phyloP scores from a whole-genome alignment of 2,888 invertebrate species.

The Ormyrus labotus region DNA sequence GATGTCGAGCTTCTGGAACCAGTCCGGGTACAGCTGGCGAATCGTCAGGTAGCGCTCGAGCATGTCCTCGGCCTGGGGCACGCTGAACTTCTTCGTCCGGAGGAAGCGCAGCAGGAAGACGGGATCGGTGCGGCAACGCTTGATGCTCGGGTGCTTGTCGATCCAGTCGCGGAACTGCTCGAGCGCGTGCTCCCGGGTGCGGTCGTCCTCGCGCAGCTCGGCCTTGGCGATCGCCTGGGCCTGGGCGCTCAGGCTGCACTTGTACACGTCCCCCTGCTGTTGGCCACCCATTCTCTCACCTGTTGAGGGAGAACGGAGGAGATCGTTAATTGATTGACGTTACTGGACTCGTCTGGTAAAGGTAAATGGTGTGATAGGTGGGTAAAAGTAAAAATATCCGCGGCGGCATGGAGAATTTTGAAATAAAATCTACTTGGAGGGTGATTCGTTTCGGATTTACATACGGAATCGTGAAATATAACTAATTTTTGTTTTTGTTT shows the following conservation, averaged over 20 bases:
- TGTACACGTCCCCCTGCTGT: constrained; percentile 62
- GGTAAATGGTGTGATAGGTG: too few relatives aligned
- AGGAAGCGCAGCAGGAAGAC: constrained; percentile 90
- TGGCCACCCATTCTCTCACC: constrained; percentile 60
- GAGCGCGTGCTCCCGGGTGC: constrained; percentile 84
- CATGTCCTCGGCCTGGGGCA: constrained; percentile 91
- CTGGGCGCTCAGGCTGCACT: constrained; percentile 63
- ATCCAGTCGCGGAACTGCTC: constrained; percentile 90
- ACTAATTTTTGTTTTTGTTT: too few relatives aligned
- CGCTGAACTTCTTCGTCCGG: constrained; percentile 91
- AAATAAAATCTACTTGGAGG: too few relatives aligned
- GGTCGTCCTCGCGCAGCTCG: constrained; percentile 89
- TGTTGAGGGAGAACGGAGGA: constrained; percentile 13
- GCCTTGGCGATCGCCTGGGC: constrained; percentile 64
- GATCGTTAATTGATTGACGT: neutral
- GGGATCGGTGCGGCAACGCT: constrained; percentile 87
- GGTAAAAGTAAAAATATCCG: too few relatives aligned
- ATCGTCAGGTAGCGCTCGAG: constrained; percentile 91
- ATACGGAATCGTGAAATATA: too few relatives aligned
- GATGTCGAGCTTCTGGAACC: constrained; percentile 90
- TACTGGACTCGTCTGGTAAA: too few relatives aligned
- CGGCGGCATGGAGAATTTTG: too few relatives aligned
- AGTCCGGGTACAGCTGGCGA: constrained; percentile 88
- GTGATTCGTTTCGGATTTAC: too few relatives aligned
- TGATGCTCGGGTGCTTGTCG: constrained; percentile 88